phyloP scores from a whole-genome alignment of 1,140 invertebrate species.

The Mylabris phalerata region DNA sequence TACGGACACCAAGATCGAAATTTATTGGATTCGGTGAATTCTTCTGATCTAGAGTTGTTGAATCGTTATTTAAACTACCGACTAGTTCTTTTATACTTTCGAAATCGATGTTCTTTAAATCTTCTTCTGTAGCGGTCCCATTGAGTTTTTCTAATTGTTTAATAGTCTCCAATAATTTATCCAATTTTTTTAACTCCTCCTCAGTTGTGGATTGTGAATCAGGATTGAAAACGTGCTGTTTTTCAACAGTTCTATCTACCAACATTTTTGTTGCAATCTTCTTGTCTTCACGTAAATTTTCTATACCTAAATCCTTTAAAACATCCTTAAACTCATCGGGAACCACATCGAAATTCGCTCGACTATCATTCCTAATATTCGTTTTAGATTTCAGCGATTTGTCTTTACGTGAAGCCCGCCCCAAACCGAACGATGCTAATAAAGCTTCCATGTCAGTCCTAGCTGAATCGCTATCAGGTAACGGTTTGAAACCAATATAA shows the following conservation, averaged over 20 bases:
- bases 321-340: slow-evolving; percentile 47
- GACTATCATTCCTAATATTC: slow-evolving; percentile 5
- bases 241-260: slow-evolving; percentile 1
- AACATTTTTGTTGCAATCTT: neutral
- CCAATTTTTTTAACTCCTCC: slow-evolving; percentile 43
- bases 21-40: slow-evolving; percentile 31
- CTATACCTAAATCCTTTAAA: slow-evolving; percentile 48
- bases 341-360: slow-evolving; percentile 42
- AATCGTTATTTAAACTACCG: slow-evolving; percentile 26
- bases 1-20: slow-evolving; percentile 23
- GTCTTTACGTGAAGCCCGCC: slow-evolving; percentile 25
- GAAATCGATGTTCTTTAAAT: slow-evolving; percentile 33
- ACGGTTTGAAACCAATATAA: slow-evolving; percentile 52
- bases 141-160: slow-evolving; percentile 42
- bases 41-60: slow-evolving; percentile 32
- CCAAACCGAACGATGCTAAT: slow-evolving; percentile 50
- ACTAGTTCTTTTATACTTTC: slow-evolving; percentile 34
- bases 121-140: slow-evolving; percentile 38
- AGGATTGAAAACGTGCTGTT: slow-evolving; percentile 35
- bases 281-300: slow-evolving; percentile 7
- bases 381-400: slow-evolving; percentile 16
- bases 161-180: slow-evolving; percentile 39
- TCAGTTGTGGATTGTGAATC: slow-evolving; percentile 30
- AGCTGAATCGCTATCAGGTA: slow-evolving; percentile 44
- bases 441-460: slow-evolving; percentile 52